Percentiles rank a stretch among this genome's conserved stretches.
Evolutionary conservation across 2,888 invertebrate genomes (phyloP).

Genomic region (Drosophila stalkeri): DNA sequence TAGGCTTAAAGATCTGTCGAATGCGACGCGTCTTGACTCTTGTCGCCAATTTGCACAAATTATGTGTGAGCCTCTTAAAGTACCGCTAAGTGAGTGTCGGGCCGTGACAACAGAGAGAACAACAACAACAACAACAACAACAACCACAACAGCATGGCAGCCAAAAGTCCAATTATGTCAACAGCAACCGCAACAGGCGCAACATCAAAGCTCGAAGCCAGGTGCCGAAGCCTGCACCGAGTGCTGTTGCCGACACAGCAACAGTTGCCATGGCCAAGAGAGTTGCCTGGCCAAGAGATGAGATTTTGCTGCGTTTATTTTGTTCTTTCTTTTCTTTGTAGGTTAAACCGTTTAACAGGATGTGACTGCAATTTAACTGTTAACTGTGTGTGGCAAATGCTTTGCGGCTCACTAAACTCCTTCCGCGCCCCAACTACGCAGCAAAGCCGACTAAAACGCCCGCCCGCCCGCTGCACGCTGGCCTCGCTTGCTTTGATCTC

Average conservation of each 20-base stretch:
- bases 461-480: constrained; percentile 1
- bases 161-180: constrained; percentile 80
- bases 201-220: constrained; percentile 67
- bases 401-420: constrained; percentile 35
- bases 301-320: constrained; percentile 1
- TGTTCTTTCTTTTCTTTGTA: constrained; percentile 35
- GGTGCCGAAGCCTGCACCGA: constrained; percentile 46
- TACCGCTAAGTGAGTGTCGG: constrained; percentile 76
- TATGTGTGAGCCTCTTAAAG: constrained; percentile 76
- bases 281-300: constrained; percentile 42
- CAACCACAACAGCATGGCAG: constrained; percentile 51
- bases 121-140: constrained; percentile 15
- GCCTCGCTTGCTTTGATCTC: constrained; percentile 55
- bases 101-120: constrained; percentile 51
- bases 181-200: constrained; percentile 67
- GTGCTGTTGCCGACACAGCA: constrained; percentile 54
- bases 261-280: constrained; percentile 44
- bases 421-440: not conserved
- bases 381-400: constrained; percentile 62
- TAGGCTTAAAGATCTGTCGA: constrained; percentile 73
- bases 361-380: constrained; percentile 65
- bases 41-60: constrained; percentile 80
- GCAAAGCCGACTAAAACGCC: not conserved
- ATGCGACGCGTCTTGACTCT: constrained; percentile 53
- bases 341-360: constrained; percentile 79